Evolutionary conservation across 2,113 vertebrate genomes (phyloP).

Genomic region (Eptatretus burgeri): DNA sequence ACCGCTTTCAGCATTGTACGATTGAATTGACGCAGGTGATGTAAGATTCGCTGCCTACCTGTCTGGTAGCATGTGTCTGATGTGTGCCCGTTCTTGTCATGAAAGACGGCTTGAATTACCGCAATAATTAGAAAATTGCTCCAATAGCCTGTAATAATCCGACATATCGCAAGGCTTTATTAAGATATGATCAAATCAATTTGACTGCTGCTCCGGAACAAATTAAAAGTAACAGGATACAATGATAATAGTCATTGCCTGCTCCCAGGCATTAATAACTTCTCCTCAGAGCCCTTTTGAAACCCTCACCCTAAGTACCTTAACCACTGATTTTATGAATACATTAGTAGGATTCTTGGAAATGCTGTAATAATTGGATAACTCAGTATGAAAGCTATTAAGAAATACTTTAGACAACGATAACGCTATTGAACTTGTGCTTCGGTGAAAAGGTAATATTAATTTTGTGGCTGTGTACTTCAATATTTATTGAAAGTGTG

Average conservation of each 20-base stretch:
- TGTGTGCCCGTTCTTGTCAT: too few relatives aligned
- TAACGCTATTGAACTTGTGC: too few relatives aligned
- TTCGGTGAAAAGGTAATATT: too few relatives aligned
- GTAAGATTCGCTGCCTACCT: too few relatives aligned
- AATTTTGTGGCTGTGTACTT: too few relatives aligned
- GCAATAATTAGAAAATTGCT: neutral
- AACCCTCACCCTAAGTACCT: neutral
- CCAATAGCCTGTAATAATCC: neutral
- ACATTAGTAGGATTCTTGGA: slow-evolving; percentile 2
- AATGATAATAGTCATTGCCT: slow-evolving; percentile 1
- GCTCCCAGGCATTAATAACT: slow-evolving; percentile 4
- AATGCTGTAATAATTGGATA: neutral
- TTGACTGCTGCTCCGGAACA: slow-evolving; percentile 7
- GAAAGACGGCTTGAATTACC: neutral
- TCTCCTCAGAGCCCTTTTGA: neutral
- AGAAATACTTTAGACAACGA: too few relatives aligned
- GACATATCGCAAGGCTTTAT: slow-evolving; percentile 4
- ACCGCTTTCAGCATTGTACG: too few relatives aligned
- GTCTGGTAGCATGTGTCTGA: too few relatives aligned
- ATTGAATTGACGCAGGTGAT: too few relatives aligned
- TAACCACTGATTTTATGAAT: slow-evolving; percentile 1
- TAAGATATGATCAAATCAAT: slow-evolving; percentile 7
- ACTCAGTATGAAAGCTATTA: too few relatives aligned
- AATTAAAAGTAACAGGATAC: slow-evolving; percentile 6
- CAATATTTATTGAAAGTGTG: too few relatives aligned